phyloP scores from a whole-genome alignment of 2,888 invertebrate species.

The Melinaea menophilus region DNA sequence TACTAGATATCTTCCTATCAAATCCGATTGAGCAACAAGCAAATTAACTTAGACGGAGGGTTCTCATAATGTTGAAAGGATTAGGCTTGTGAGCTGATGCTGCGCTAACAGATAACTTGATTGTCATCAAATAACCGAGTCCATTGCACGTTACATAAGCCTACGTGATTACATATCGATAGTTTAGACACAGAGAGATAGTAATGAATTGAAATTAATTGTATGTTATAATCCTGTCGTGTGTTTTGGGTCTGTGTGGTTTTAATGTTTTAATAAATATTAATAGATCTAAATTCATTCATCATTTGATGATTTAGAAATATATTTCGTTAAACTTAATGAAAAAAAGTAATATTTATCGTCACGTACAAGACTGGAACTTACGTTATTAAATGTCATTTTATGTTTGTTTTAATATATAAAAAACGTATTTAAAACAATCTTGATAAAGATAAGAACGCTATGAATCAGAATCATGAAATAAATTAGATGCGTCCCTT shows the following conservation, averaged over 20 bases:
- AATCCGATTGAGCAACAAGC: slow-evolving; percentile 27
- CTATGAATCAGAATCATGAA: not conserved
- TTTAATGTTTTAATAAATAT: not conserved
- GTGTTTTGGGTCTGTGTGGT: not conserved
- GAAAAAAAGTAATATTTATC: too few species aligned
- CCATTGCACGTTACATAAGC: slow-evolving; percentile 9
- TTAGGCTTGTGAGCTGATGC: slow-evolving; percentile 27
- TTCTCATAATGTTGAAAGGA: slow-evolving; percentile 28
- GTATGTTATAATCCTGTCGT: not conserved
- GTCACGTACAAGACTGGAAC: too few species aligned
- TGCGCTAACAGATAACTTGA: slow-evolving; percentile 26
- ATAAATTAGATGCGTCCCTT: not conserved
- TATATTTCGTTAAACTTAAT: too few species aligned
- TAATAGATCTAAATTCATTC: too few species aligned
- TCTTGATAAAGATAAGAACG: not conserved
- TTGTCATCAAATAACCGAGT: slow-evolving; percentile 19
- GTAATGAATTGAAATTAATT: not conserved
- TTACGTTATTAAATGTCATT: too few species aligned
- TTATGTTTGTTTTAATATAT: too few species aligned
- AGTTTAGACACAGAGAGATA: not conserved
- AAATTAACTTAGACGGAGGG: slow-evolving; percentile 29
- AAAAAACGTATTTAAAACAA: too few species aligned
- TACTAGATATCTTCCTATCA: slow-evolving; percentile 11
- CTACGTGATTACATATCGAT: slow-evolving; percentile 3
- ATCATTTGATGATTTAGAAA: too few species aligned